These are phyloP conservation scores for Escarpia spicata DNA, from an alignment of 2,888 invertebrate species.

Conservation along the genomic window DNA sequence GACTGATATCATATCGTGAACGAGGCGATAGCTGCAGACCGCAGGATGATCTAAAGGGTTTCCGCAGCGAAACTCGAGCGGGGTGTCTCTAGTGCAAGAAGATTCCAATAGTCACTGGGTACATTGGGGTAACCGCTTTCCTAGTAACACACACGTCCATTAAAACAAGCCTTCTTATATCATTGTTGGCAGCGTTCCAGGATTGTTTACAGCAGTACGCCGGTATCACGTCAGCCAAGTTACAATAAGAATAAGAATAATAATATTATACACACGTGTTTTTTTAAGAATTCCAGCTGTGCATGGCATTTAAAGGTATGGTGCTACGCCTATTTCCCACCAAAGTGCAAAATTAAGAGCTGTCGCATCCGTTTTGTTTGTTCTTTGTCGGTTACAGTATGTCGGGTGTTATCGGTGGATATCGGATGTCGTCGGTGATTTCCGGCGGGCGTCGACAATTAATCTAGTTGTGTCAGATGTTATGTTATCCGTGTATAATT, in stretches of 20 bases:
- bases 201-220: neutral
- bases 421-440: neutral
- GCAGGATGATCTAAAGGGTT: neutral
- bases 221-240: neutral
- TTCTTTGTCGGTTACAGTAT: neutral
- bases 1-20: neutral
- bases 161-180: neutral
- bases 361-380: neutral
- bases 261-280: neutral
- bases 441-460: neutral
- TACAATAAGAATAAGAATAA: neutral
- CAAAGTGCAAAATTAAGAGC: neutral
- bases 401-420: neutral
- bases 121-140: neutral
- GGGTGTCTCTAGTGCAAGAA: neutral
- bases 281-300: neutral
- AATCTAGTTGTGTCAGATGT: neutral
- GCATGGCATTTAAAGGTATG: neutral
- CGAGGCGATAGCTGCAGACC: neutral
- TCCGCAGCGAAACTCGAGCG: neutral
- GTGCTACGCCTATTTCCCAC: neutral
- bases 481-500: neutral
- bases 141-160: neutral
- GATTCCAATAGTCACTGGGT: neutral
- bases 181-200: neutral